phyloP scores from a whole-genome alignment of 37 sponge, comb jelly and placozoan genomes.

The Spongilla lacustris region DNA sequence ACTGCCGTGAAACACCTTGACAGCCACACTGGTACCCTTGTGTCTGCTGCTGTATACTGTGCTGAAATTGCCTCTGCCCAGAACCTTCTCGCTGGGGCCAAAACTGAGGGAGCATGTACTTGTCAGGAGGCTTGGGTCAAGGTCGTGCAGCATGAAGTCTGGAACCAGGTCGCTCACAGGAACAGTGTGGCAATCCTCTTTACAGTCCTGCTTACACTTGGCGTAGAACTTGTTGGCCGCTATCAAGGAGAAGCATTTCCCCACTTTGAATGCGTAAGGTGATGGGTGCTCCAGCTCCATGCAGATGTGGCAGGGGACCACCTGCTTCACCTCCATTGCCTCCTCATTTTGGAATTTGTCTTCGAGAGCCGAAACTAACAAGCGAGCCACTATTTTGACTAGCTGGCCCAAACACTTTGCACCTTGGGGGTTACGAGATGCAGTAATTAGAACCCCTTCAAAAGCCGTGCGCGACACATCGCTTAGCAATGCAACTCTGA shows the following conservation, averaged over 20 bases:
- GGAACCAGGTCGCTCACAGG: slow-evolving; percentile 70
- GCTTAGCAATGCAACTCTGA: not conserved
- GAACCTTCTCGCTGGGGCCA: slow-evolving; percentile 33
- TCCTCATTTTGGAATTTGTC: slow-evolving; percentile 8
- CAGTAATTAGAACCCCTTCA: slow-evolving; percentile 53
- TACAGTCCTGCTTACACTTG: slow-evolving; percentile 21
- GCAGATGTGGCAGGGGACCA: slow-evolving; percentile 55
- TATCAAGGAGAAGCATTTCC: slow-evolving; percentile 20
- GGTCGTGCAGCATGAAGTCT: slow-evolving; percentile 76
- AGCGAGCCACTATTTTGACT: slow-evolving; percentile 38
- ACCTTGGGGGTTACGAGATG: slow-evolving; percentile 40
- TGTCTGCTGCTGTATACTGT: slow-evolving; percentile 66
- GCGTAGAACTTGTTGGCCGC: slow-evolving; percentile 1
- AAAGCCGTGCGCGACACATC: not conserved
- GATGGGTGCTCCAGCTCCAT: slow-evolving; percentile 16
- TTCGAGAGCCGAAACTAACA: slow-evolving; percentile 50
- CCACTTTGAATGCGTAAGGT: slow-evolving; percentile 36
- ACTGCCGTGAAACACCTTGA: slow-evolving; percentile 56
- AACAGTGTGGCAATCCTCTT: slow-evolving; percentile 33
- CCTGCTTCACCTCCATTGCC: slow-evolving; percentile 36
- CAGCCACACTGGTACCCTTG: slow-evolving; percentile 58
- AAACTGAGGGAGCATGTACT: slow-evolving; percentile 31
- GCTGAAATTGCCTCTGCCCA: slow-evolving; percentile 72
- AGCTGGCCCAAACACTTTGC: slow-evolving; percentile 61
- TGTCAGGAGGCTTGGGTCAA: slow-evolving; percentile 55